Conservation (phyloP, 2,888 invertebrate genomes). For the Caenorhabditis uteleia region DNA sequence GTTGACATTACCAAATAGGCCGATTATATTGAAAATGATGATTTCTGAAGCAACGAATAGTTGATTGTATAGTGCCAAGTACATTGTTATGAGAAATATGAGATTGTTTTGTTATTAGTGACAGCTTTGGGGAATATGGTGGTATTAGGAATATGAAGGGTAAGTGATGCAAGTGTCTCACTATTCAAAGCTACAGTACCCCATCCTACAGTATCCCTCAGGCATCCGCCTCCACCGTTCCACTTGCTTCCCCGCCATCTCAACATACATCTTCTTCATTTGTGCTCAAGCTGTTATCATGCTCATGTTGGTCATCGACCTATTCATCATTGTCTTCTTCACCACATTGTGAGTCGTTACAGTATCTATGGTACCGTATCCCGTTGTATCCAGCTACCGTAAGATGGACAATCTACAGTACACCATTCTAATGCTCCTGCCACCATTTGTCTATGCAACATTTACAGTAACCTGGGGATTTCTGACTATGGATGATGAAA, state of each 20-base stretch:
- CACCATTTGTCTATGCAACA: background rate
- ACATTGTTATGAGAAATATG: too few relatives aligned
- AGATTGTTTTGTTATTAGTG: too few relatives aligned
- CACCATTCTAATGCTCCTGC: background rate
- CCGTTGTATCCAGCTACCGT: constrained; percentile 1
- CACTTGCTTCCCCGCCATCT: constrained; percentile 18
- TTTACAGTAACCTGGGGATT: background rate
- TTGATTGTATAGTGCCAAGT: too few relatives aligned
- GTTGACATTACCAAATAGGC: constrained; percentile 5
- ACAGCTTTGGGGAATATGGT: too few relatives aligned
- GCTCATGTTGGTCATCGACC: constrained; percentile 29
- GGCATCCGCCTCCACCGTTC: too few relatives aligned
- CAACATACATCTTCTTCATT: constrained; percentile 32
- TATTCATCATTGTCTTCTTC: constrained; percentile 20
- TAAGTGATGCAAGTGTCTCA: too few relatives aligned
- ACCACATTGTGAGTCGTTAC: constrained; percentile 6
- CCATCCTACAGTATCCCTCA: too few relatives aligned
- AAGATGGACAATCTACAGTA: background rate
- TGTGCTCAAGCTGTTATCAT: constrained; percentile 32
- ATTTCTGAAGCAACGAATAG: constrained; percentile 4
- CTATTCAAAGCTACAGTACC: too few relatives aligned
- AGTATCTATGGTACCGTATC: too few relatives aligned
- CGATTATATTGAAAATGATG: constrained; percentile 4
- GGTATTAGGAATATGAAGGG: too few relatives aligned
- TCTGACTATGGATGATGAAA: background rate